Evolutionary conservation across 2,797 vertebrate genomes (phyloP).

Genomic region (Ara ararauna): DNA sequence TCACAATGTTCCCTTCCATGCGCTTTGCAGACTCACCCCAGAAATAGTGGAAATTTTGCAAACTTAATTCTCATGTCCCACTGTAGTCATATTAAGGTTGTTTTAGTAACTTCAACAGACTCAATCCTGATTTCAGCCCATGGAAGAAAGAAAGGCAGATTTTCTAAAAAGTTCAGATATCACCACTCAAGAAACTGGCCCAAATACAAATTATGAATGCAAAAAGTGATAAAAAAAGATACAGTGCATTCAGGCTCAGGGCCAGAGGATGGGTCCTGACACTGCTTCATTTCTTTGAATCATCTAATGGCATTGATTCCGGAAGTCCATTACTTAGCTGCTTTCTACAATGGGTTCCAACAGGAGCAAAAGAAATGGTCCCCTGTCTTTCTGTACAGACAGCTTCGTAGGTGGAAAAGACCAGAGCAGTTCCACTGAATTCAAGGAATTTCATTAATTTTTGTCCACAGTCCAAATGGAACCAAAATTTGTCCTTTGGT

Average conservation of each 20-base stretch:
- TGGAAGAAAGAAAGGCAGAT: background rate
- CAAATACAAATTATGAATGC: background rate
- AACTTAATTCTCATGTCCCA: background rate
- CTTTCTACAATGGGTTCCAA: background rate
- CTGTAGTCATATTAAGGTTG: background rate
- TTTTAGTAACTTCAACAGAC: background rate
- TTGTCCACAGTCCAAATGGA: background rate
- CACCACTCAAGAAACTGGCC: rapidly evolving
- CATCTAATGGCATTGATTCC: background rate
- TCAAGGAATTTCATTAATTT: background rate
- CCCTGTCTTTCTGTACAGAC: background rate
- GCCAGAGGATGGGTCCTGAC: background rate
- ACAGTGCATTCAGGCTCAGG: background rate
- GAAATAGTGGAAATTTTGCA: background rate
- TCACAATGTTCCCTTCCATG: rapidly evolving
- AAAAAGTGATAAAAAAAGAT: background rate
- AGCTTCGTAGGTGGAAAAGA: background rate
- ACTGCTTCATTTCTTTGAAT: background rate
- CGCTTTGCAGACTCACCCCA: background rate
- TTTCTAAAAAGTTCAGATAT: background rate
- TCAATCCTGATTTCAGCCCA: background rate
- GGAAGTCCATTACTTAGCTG: background rate
- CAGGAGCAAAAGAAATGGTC: background rate
- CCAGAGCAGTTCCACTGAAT: background rate
- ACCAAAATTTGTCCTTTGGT: background rate